Evolutionary conservation across 1,140 invertebrate species (phyloP).

Genomic region (Teleogryllus occipitalis): DNA sequence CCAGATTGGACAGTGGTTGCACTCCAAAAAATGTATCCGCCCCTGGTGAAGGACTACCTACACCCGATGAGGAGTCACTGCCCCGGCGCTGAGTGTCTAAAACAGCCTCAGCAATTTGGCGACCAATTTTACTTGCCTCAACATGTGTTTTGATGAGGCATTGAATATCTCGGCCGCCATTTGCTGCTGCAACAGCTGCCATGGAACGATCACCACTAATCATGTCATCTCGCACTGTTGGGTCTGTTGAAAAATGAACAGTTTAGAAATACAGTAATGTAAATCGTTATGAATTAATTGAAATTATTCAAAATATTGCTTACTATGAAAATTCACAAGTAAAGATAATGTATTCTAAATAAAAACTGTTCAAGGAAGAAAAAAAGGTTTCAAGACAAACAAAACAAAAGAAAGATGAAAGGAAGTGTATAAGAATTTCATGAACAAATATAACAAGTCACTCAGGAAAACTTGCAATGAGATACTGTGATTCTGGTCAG

Average conservation of each 20-base stretch:
- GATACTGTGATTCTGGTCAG: too few species aligned
- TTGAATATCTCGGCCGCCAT: constrained; percentile 50
- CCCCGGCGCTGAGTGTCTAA: constrained; percentile 46
- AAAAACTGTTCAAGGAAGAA: too few species aligned
- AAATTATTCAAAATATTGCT: background rate
- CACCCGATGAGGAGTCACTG: constrained; percentile 37
- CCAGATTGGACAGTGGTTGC: background rate
- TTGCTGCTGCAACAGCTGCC: constrained; percentile 17
- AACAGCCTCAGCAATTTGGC: constrained; percentile 65
- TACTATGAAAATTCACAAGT: too few species aligned
- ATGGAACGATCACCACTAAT: constrained; percentile 5
- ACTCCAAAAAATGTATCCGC: constrained; percentile 7
- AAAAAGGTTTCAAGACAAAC: too few species aligned
- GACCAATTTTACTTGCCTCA: constrained; percentile 71
- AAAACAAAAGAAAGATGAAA: too few species aligned
- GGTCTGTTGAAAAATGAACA: constrained; percentile 15
- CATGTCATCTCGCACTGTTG: constrained; percentile 15
- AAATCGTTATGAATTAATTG: background rate
- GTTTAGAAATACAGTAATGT: background rate
- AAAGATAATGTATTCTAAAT: too few species aligned
- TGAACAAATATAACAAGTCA: too few species aligned
- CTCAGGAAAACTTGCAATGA: too few species aligned
- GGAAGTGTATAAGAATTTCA: too few species aligned
- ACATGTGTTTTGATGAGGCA: constrained; percentile 61
- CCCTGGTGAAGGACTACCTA: constrained; percentile 13